phyloP scores from a whole-genome alignment of 2,888 invertebrate genomes.

The Limulus polyphemus region DNA sequence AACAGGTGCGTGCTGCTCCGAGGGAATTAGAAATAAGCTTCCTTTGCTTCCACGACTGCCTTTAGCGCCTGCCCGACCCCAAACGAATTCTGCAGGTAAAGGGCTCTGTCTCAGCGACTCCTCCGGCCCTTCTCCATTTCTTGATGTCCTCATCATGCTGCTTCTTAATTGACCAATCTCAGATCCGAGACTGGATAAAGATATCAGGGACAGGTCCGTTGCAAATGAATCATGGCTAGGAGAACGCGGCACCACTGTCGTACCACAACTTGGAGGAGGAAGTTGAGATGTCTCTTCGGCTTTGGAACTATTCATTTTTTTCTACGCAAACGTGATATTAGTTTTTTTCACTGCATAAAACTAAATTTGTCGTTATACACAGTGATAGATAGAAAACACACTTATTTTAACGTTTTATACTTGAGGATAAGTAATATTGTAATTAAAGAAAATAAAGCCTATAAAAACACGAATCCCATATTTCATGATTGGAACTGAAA shows the following conservation, averaged over 20 bases:
- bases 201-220: conserved; percentile 65
- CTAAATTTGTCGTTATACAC: too few relatives aligned
- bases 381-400: too few relatives aligned
- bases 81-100: conserved; percentile 14
- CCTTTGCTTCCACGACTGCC: neutral
- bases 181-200: conserved; percentile 47
- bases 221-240: conserved; percentile 74
- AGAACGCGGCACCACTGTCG: conserved; percentile 42
- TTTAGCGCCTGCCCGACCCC: conserved; percentile 11
- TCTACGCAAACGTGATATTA: too few relatives aligned
- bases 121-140: conserved; percentile 9
- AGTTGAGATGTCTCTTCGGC: too few relatives aligned
- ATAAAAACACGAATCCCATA: too few relatives aligned
- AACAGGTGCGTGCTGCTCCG: neutral
- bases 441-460: too few relatives aligned
- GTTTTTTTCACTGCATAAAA: too few relatives aligned
- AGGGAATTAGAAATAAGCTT: conserved; percentile 1
- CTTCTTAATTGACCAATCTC: conserved; percentile 12
- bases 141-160: conserved; percentile 7
- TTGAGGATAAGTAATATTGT: too few relatives aligned
- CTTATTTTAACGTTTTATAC: too few relatives aligned
- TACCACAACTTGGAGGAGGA: too few relatives aligned
- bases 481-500: too few relatives aligned
- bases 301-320: too few relatives aligned
- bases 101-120: conserved; percentile 14